phyloP scores from a whole-genome alignment of 2,113 vertebrate species.

The Arvicanthis niloticus region DNA sequence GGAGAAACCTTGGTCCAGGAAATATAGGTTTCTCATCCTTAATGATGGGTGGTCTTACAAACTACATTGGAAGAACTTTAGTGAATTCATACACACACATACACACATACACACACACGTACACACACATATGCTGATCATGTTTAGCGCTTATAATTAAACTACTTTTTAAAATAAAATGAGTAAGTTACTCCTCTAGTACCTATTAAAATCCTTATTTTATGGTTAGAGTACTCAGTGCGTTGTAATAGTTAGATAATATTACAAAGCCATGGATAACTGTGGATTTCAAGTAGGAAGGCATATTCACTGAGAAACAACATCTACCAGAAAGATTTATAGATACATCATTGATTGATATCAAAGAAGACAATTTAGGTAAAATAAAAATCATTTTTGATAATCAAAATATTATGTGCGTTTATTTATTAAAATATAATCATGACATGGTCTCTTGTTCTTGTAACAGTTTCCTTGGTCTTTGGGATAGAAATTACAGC shows the following conservation, averaged over 20 bases:
- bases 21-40: background rate
- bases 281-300: background rate
- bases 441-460: background rate
- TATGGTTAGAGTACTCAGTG: background rate
- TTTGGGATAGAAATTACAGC: background rate
- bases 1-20: background rate
- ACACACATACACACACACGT: too few relatives aligned
- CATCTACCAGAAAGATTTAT: background rate
- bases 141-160: background rate
- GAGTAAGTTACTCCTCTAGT: background rate
- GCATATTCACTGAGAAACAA: background rate
- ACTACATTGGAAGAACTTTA: background rate
- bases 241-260: background rate
- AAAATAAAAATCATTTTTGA: constrained; percentile 2
- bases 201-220: constrained; percentile 31
- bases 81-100: background rate
- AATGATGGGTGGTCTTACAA: background rate
- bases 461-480: background rate
- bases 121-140: background rate
- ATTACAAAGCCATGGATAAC: background rate
- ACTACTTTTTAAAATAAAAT: constrained; percentile 52
- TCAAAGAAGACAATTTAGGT: background rate
- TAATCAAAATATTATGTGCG: background rate
- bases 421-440: background rate
- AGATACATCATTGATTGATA: background rate